Evolutionary conservation across 2,797 vertebrate species (phyloP).

Genomic region (Pipistrellus kuhlii): DNA sequence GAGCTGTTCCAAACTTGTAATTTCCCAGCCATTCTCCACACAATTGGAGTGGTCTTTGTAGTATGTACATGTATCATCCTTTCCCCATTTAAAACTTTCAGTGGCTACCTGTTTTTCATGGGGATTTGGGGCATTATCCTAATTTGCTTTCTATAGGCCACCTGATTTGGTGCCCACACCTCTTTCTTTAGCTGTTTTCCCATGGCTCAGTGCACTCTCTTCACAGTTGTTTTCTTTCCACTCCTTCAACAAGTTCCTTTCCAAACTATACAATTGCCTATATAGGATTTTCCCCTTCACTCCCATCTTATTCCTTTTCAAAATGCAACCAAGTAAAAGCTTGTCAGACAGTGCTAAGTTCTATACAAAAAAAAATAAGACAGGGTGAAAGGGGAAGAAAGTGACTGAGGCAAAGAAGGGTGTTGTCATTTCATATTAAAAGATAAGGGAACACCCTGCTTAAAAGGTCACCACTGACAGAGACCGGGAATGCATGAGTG

Average conservation of each 20-base stretch:
- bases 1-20: neutral
- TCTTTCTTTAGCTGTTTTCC: neutral
- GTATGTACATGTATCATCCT: too few relatives aligned
- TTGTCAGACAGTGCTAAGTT: neutral
- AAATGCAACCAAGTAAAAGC: constrained; percentile 1
- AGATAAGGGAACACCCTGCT: neutral
- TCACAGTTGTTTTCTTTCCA: neutral
- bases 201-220: neutral
- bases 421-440: neutral
- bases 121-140: neutral
- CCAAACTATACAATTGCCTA: neutral
- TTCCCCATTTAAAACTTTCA: neutral
- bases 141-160: neutral
- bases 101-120: neutral
- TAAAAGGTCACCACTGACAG: neutral
- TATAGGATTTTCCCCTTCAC: neutral
- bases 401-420: neutral
- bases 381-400: neutral
- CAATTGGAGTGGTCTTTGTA: neutral
- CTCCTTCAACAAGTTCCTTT: neutral
- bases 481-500: neutral
- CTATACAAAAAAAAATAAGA: neutral
- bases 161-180: neutral
- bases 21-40: neutral
- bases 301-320: neutral